These are phyloP conservation scores for Melipona quadrifasciata DNA, from an alignment of 1,140 invertebrate species.

Conservation along the genomic window DNA sequence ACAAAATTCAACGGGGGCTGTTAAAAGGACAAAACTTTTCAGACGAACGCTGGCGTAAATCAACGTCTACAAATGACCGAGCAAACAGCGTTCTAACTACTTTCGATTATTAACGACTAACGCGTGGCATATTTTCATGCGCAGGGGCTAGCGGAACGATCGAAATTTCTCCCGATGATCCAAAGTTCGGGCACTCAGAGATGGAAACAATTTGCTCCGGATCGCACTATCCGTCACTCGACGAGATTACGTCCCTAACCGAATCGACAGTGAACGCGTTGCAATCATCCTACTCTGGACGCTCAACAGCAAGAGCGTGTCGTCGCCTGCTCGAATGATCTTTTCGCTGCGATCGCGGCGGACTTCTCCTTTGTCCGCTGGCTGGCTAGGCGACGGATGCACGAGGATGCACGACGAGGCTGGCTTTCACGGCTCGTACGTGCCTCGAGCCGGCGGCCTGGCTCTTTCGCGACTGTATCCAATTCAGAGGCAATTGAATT, in stretches of 20 bases:
- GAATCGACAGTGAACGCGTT: background rate
- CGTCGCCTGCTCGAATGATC: constrained; percentile 57
- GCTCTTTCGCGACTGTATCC: constrained; percentile 62
- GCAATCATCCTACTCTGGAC: background rate
- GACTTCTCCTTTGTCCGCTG: constrained; percentile 40
- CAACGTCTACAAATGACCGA: background rate
- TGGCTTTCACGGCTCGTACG: constrained; percentile 54
- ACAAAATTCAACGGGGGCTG: background rate
- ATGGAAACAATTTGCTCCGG: background rate
- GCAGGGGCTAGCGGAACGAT: no score
- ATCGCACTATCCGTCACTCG: background rate
- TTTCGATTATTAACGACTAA: background rate
- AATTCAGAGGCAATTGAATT: constrained; percentile 80
- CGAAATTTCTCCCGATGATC: no score
- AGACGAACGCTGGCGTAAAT: background rate
- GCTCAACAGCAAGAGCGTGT: constrained; percentile 20
- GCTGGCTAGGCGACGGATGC: constrained; percentile 47
- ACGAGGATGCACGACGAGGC: constrained; percentile 50
- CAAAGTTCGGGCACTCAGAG: background rate
- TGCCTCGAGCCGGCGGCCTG: constrained; percentile 61
- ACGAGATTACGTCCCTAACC: background rate
- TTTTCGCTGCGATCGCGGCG: constrained; percentile 43
- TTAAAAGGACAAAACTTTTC: background rate
- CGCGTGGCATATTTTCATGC: background rate
- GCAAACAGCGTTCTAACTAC: background rate